Percentiles rank a stretch among this genome's conserved stretches.
Evolutionary conservation across 2,888 invertebrate species (phyloP).

Genomic region (Strigamia crassipes): DNA sequence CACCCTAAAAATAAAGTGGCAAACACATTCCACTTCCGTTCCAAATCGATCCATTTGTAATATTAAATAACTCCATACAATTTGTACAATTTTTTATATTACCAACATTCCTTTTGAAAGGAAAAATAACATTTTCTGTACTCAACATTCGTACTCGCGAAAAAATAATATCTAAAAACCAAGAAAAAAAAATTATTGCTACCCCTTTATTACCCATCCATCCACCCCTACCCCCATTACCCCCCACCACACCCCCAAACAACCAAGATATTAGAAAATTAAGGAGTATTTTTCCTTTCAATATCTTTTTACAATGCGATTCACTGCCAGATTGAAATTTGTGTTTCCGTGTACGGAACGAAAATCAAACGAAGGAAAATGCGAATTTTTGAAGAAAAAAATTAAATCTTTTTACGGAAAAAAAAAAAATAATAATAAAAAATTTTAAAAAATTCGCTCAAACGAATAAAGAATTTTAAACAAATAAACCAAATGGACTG

Average conservation of each 20-base stretch:
- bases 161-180: background rate
- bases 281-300: conserved; percentile 1
- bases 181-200: background rate
- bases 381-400: background rate
- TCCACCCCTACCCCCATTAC: background rate
- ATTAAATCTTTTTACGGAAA: background rate
- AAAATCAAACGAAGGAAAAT: background rate
- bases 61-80: background rate
- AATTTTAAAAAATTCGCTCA: background rate
- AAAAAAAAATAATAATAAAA: background rate
- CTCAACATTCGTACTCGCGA: background rate
- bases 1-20: background rate
- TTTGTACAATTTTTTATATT: conserved; percentile 3
- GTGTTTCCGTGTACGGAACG: conserved; percentile 4
- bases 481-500: background rate
- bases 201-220: background rate
- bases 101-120: background rate
- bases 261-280: background rate
- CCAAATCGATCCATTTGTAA: background rate
- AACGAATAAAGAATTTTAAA: background rate
- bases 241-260: too few species aligned
- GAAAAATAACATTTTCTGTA: background rate
- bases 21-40: conserved; percentile 22
- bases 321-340: conserved; percentile 12
- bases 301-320: conserved; percentile 6